Evolutionary conservation across 2,797 vertebrate genomes (phyloP), one percentile per base, ranked within the genome.

Genomic region (Cossypha dichroa): DNA sequence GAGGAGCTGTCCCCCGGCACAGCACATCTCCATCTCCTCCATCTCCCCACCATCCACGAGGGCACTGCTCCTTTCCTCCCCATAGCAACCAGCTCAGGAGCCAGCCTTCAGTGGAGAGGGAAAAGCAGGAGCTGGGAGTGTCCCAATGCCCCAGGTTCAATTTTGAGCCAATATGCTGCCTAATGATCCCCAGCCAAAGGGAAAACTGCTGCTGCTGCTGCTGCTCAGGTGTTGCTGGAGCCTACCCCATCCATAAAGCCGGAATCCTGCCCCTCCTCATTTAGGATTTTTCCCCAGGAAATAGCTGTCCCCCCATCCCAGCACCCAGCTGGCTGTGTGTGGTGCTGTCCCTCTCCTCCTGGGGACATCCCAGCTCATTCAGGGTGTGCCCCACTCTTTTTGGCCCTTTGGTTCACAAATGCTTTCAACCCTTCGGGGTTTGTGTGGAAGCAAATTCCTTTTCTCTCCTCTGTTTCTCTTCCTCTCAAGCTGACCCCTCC

Each of bases 381-480:
- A 75, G 77, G 69, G 26, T 84, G 54, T 66, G 77, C 31, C 73
- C 41, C 41, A 48, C 60, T 93, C 60, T 69, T 77, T 88, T 55
- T 41, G 52, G 48, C 43, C 54, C 69, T 89, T 74, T 4, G 3
- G 15, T 45, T 91, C 81, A 55, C 36, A 82, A 66, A 82, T 48
- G 63, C 59, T 73, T 93, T 76, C 84, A 68, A 29, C 13, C 31
- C 66, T 76, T 59, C 19, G 48, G 81, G 66, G 58, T 66, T 88
- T 78, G 36, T 55, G 62, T 49, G 41, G 46, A 90, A 96, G 46
- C 25, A 43, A 88, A 96, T 90, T 96, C 89, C 38, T 91, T 78
- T 82, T 67, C 59, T 89, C 46, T 72, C 41, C 5, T 83, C 88
- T 84, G 66, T 58, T 91, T 79, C 64, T 78, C 67, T 94, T 74